Evolutionary conservation across 1,140 invertebrate species (phyloP).

Genomic region (Cephus cinctus): DNA sequence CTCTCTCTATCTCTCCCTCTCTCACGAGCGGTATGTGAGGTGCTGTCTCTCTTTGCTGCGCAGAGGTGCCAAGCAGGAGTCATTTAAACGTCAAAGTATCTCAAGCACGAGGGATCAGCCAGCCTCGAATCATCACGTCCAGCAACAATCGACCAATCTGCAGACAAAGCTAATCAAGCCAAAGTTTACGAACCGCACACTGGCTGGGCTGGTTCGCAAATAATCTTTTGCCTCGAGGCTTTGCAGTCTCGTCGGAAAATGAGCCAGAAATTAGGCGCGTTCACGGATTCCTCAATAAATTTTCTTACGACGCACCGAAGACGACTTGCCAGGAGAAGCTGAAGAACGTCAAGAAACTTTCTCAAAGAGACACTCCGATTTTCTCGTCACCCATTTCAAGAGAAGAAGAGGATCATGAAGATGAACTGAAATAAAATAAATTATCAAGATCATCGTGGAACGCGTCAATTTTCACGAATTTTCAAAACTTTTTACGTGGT

Average conservation of each 20-base stretch:
- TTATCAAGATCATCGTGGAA: too few relatives aligned
- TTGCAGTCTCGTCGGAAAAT: conserved; percentile 30
- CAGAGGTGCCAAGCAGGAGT: conserved; percentile 54
- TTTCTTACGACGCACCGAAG: too few relatives aligned
- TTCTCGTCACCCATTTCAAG: too few relatives aligned
- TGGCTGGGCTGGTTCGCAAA: conserved; percentile 42
- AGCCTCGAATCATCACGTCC: conserved; percentile 5
- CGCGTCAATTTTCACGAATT: too few relatives aligned
- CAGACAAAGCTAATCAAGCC: conserved; percentile 32
- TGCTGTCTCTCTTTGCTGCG: conserved; percentile 35
- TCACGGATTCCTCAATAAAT: too few relatives aligned
- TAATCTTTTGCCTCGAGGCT: conserved; percentile 35
- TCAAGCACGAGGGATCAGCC: conserved; percentile 25
- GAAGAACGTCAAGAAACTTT: too few relatives aligned
- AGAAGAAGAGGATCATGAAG: too few relatives aligned
- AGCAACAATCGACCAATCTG: conserved; percentile 6
- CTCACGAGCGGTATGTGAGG: conserved; percentile 37
- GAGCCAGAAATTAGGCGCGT: too few relatives aligned
- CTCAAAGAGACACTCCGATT: too few relatives aligned
- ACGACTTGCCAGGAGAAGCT: too few relatives aligned
- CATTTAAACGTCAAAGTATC: conserved; percentile 31
- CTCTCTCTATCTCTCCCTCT: conserved; percentile 37
- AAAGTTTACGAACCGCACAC: conserved; percentile 37
- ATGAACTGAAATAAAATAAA: too few relatives aligned
- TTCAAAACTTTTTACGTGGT: too few relatives aligned